These are phyloP conservation scores for Mesocricetus auratus DNA, from an alignment of 2,113 vertebrate genomes.

Conservation along the genomic window DNA sequence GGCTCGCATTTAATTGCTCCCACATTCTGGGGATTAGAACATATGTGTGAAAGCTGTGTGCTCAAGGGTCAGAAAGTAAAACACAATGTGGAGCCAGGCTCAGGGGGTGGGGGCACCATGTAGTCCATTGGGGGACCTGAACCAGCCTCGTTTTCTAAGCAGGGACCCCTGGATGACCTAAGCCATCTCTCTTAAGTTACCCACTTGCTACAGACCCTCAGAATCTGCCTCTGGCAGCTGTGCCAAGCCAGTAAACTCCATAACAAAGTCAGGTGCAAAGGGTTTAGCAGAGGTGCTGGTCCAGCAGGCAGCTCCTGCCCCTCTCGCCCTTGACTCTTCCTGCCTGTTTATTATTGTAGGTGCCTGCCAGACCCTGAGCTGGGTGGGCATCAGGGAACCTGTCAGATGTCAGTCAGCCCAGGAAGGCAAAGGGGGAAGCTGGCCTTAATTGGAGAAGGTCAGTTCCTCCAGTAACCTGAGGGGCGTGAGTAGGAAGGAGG, in stretches of 20 bases:
- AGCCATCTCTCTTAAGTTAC: neutral
- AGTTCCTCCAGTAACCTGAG: neutral
- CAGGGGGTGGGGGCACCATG: rapidly evolving
- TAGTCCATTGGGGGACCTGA: neutral
- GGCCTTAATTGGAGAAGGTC: neutral
- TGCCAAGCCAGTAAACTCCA: neutral
- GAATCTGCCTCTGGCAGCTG: neutral
- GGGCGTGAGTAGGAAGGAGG: no score
- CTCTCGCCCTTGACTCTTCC: neutral
- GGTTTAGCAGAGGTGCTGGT: neutral
- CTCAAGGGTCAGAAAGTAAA: neutral
- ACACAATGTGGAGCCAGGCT: neutral
- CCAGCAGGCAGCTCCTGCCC: neutral
- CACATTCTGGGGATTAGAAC: neutral
- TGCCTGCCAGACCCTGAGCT: neutral
- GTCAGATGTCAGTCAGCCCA: neutral
- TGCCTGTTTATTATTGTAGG: neutral
- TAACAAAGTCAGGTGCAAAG: neutral
- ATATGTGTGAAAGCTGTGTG: neutral
- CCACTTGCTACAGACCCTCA: neutral
- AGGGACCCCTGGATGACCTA: neutral
- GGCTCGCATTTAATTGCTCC: neutral
- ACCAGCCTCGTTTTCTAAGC: neutral
- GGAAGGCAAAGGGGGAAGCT: neutral
- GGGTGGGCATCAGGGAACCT: neutral